Evolutionary conservation across 2,113 vertebrate species (phyloP), one percentile per base, ranked within the genome.

Genomic region (Pseudopodoces humilis): DNA sequence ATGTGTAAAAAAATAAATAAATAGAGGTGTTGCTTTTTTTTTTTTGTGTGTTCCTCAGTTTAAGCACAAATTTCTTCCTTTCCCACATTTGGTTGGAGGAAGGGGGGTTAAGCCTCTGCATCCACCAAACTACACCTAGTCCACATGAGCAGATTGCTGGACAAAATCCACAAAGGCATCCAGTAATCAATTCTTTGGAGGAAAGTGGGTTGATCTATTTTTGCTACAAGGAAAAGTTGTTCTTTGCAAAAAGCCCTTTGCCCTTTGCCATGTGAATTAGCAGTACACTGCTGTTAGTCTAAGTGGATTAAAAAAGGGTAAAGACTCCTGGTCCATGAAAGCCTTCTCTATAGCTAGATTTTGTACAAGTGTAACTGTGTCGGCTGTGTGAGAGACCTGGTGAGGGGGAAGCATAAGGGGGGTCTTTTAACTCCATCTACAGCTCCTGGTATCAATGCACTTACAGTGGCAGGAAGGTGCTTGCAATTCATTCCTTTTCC

Each of bases 221-320:
- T 84, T 72, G n/a, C 59, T 85, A 70, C 82, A 76, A 76, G 84
- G 65, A 91, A 60, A 90, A 89, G 49, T 79, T 68, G 58, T 56
- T 39, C 82, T 82, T 89, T 90, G 63, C 82, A 95, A 63, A 90
- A 69, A 90, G 30, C 75, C 75, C 93, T 95, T 91, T 95, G 88
- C 72, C 74, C 83, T 94, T 94, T 83, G 55, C 92, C 85, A 31
- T 81, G 35, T 81, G 90, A 96, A 94, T 96, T 94, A 93, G 76
- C 82, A 46, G 50, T 71, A 67, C 60, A 47, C 90, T 65, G 79
- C 75, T 88, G 85, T 90, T 96, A 92, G 81, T 94, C 96, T 95
- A 91, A 95, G 84, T 95, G 85, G 95, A 96, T 95, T 95, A 92
- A 95, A 91, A 92, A 91, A 43, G 68, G 39, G 87, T 90, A 94